These are phyloP conservation scores for Scomber colias DNA, from an alignment of 2,113 vertebrate genomes.

Conservation along the genomic window DNA sequence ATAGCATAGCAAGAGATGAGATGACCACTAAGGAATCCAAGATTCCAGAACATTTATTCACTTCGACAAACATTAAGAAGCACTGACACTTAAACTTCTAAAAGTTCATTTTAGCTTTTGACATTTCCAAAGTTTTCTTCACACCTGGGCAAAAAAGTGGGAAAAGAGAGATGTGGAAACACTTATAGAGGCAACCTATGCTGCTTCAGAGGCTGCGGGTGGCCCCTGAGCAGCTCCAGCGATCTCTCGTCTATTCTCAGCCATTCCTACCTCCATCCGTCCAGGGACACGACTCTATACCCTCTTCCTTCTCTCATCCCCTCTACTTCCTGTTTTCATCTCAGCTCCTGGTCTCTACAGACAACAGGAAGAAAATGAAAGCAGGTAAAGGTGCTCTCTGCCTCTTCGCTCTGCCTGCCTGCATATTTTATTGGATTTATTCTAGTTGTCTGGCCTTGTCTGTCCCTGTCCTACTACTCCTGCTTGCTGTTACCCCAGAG, in stretches of 20 bases:
- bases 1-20: background rate
- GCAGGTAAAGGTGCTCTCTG: constrained; percentile 57
- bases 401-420: constrained; percentile 44
- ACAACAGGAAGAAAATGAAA: constrained; percentile 68
- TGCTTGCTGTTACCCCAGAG: background rate
- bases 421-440: constrained; percentile 75
- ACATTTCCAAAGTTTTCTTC: constrained; percentile 16
- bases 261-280: constrained; percentile 22
- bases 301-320: constrained; percentile 45
- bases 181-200: constrained; percentile 20
- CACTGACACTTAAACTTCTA: background rate
- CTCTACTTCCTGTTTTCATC: constrained; percentile 65
- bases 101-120: background rate
- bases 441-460: constrained; percentile 53
- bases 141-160: background rate
- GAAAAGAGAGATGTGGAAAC: background rate
- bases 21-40: background rate
- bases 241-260: constrained; percentile 51
- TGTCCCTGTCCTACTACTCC: constrained; percentile 49
- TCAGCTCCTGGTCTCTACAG: constrained; percentile 59
- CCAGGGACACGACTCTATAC: constrained; percentile 47
- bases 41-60: background rate
- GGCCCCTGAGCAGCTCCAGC: constrained; percentile 15
- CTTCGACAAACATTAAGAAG: background rate
- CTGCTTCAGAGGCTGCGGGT: constrained; percentile 18